Evolutionary conservation across 2,113 vertebrate species (phyloP).

Genomic region (Hassar affinis): DNA sequence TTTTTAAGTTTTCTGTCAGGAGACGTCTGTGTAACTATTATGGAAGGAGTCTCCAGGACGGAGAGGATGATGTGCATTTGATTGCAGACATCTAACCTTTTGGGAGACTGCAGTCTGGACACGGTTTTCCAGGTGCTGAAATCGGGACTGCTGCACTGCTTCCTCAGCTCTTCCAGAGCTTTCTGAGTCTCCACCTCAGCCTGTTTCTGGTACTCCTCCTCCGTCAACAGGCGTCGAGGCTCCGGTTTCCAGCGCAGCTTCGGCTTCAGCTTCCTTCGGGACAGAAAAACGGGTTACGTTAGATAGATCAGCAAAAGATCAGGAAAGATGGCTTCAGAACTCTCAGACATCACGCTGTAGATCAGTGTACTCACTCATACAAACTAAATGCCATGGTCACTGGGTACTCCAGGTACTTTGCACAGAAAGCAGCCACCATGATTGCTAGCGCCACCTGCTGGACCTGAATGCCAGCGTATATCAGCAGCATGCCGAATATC

Average conservation of each 20-base stretch:
- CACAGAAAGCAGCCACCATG: constrained; percentile 77
- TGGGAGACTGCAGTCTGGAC: constrained; percentile 88
- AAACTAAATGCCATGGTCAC: constrained; percentile 52
- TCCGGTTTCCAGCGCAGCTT: constrained; percentile 63
- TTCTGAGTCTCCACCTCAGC: constrained; percentile 83
- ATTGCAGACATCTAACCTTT: constrained; percentile 74
- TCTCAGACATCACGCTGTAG: too few species aligned
- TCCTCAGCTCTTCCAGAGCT: constrained; percentile 83
- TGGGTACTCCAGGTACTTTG: constrained; percentile 87
- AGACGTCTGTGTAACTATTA: too few species aligned
- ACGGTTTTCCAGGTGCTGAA: constrained; percentile 84
- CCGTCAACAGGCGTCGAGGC: constrained; percentile 83
- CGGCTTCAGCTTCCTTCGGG: constrained; percentile 72
- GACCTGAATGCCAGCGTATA: constrained; percentile 87
- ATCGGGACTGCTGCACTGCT: constrained; percentile 83
- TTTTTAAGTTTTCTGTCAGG: too few species aligned
- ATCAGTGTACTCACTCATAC: constrained; percentile 62
- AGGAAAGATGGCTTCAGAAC: too few species aligned
- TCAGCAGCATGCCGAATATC: constrained; percentile 81
- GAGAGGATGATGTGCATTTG: not conserved
- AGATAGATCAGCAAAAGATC: not conserved
- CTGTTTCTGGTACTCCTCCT: constrained; percentile 87
- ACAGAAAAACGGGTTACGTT: not conserved
- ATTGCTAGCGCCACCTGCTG: constrained; percentile 80
- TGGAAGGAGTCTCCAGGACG: too few species aligned